Conservation (phyloP, 1,140 invertebrate species). For the Portunus trituberculatus region DNA sequence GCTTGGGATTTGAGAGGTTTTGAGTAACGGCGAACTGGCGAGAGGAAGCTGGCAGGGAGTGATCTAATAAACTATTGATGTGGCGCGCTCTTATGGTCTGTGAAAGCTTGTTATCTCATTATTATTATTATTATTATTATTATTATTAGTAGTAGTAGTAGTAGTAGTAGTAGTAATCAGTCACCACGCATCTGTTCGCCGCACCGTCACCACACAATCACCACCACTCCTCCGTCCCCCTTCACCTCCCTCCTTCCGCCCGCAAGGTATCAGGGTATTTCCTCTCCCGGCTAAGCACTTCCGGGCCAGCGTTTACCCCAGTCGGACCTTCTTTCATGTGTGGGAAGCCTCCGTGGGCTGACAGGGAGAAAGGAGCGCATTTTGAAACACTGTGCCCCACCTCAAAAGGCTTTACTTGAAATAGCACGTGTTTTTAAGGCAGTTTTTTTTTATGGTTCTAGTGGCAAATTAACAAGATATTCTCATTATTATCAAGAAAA, state of each 20-base stretch:
- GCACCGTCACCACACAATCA: not conserved
- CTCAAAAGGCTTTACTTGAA: no score
- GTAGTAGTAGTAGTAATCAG: not conserved
- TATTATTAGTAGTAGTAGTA: not conserved
- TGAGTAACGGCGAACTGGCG: no score
- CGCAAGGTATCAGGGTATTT: slow-evolving; percentile 71
- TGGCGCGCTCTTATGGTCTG: no score
- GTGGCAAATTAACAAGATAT: no score
- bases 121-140: not conserved
- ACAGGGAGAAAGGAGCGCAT: no score
- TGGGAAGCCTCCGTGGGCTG: slow-evolving; percentile 4
- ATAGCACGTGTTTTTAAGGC: not conserved
- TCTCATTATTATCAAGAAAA: not conserved
- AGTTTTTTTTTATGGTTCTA: no score
- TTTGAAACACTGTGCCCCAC: no score
- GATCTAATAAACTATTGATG: no score
- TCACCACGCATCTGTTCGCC: not conserved
- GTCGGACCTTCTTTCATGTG: slow-evolving; percentile 8
- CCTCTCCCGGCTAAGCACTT: slow-evolving; percentile 60
- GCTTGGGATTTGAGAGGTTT: no score
- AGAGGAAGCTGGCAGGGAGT: no score
- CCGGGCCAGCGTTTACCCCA: slow-evolving; percentile 53
- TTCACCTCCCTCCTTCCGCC: slow-evolving; percentile 51
- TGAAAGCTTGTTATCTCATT: not conserved
- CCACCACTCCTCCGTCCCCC: not conserved